Base-by-base conservation (phyloP, 2,797 vertebrate species). In the Nyctalus aviator region DNA sequence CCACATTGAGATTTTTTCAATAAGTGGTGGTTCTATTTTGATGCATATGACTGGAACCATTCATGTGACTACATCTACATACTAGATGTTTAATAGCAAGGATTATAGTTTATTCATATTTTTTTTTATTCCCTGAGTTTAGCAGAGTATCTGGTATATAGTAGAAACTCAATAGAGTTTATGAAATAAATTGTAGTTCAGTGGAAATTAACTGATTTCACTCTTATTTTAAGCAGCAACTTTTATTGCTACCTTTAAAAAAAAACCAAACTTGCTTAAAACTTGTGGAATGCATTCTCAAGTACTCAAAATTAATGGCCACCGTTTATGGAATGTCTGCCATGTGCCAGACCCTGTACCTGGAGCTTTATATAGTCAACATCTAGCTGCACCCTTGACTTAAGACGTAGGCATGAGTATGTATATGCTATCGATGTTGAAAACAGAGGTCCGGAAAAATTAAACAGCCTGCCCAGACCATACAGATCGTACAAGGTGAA, bases 201-300 rank as follows among this genome's bases (percentile, higher is more conserved):
- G 69, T 53, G 48, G 37, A 85, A 73, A 82, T 91, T 15, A 94
- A 76, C 46, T 72, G 59, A 27, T 23, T 21, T 41, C 30, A 44
- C 44, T 83, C 41, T 50, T 64, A 48, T 72, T 95, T 69, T 68
- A 92, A 32, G 57, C 9, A 88, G n/a, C 27, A 72, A 76, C 21
- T n/a, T 27, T 44, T 68, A 72, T 2, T 25, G 37, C 27, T 84
- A 75, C 84, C 59, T 75, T 68, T 8, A 11, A 48, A 48, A 48
- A 48, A 41, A 72, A 53, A 84, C 78, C 78, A 44, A 32, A 66
- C 48, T 92, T 86, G 4, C 37, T 88, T 82, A 84, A 83, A 84
- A 79, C 21, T 46, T 94, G 13, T 75, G 18, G 14, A 84, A 66
- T 15, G 30, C 5, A 69, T 41, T 32, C 32, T 66, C 59, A 81